Evolutionary conservation across 2,888 invertebrate species (phyloP).

Genomic region (Orchesellides sinensis): DNA sequence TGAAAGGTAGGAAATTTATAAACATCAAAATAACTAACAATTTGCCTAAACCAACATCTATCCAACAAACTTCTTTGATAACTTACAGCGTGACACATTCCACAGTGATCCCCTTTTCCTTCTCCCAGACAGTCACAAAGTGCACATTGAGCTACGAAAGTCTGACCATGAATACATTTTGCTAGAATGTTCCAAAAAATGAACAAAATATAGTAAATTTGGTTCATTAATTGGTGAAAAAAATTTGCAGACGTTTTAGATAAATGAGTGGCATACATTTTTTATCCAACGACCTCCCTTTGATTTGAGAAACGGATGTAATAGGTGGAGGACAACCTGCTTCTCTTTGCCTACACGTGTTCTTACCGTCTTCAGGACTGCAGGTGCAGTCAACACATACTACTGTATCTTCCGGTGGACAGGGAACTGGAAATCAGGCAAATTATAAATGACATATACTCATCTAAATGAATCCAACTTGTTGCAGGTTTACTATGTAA

Average conservation of each 20-base stretch:
- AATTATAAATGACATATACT: background rate
- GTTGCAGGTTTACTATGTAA: too few relatives aligned
- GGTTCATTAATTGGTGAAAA: too few relatives aligned
- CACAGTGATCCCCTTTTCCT: constrained; percentile 16
- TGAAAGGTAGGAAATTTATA: too few relatives aligned
- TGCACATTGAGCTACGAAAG: constrained; percentile 11
- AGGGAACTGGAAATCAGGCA: background rate
- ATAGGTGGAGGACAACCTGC: constrained; percentile 19
- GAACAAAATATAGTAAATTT: background rate
- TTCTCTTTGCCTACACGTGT: background rate
- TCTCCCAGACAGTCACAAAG: constrained; percentile 28
- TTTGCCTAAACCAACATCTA: background rate
- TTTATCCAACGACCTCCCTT: constrained; percentile 5
- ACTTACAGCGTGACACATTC: constrained; percentile 35
- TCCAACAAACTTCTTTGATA: background rate
- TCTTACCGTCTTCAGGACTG: background rate
- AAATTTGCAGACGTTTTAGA: background rate
- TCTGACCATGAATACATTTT: constrained; percentile 13
- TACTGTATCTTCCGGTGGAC: constrained; percentile 13
- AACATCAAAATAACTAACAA: too few relatives aligned
- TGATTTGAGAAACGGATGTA: background rate
- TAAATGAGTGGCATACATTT: background rate
- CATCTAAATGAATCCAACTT: too few relatives aligned
- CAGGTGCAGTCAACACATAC: constrained; percentile 21
- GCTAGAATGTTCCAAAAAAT: background rate